Evolutionary conservation across 1,140 invertebrate species (phyloP), one percentile per base, ranked within the genome.

Genomic region (Dendrolimus kikuchii): DNA sequence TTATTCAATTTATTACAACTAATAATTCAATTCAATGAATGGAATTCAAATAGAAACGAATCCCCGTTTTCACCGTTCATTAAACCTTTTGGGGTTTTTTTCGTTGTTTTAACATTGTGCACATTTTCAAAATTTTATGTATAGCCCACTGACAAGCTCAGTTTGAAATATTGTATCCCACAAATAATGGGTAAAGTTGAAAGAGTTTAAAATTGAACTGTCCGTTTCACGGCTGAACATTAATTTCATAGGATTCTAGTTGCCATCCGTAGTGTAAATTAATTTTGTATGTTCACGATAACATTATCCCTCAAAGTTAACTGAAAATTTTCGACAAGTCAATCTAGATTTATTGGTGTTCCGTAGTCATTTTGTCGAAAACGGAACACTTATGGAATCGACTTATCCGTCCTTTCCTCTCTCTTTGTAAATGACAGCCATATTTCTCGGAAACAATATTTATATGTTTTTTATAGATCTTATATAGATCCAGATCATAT

Each of bases 111-210:
- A 51, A 49, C 47, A 53, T 53, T 40, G 49, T 44, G 41, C 40
- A 23, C 47, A 55, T 58, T 58, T 66, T 42, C 38, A n/a, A 38
- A 66, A 73, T 55, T 62, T 75, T 74, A 70, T 65, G 60, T 57
- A 66, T 65, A 62, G 59, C 38, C 51, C 53, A 60, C 62, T 59
- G 71, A 74, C 65, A 64, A 63, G 45, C 51, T n/a, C 53, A 60
- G 68, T 58, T 68, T 55, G 55, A 68, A 68, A 66, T 63, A 64
- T 68, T 60, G 55, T 67, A 52, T 54, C 50, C 53, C 40, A 61
- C 73, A 66, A 80, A 66, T 80, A 68, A 80, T 77, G 64, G 63
- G 41, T 39, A 52, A 77, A 80, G 74, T 79, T 77, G 59, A 70
- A 72, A 75, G 66, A 66, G 68, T 70, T 71, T 72, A 64, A 74